Evolutionary conservation across 1,140 invertebrate genomes (phyloP), one percentile per base, ranked within the genome.

Genomic region (Linepithema humile): DNA sequence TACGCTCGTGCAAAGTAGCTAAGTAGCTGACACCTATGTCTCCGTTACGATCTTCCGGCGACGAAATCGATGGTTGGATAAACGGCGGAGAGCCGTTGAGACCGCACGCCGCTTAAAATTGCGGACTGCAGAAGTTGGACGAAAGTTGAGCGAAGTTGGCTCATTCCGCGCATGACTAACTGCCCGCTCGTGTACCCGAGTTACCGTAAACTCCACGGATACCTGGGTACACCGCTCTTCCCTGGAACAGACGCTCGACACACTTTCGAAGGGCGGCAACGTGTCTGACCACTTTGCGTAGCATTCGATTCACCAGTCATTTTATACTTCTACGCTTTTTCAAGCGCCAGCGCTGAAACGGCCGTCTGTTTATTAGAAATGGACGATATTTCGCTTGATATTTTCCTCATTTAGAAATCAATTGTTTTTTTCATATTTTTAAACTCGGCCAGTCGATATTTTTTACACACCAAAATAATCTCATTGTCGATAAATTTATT

Each of bases 111-210:
- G 75, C 75, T 80, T 80, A 80, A 78, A 80, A 80, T 80, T 80
- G 70, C 75, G 75, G 64, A 55, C 75, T 29, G 48, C 75, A 48
- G 75, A 80, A 80, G 75, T 80, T 80, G 75, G 48, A n/a, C 38
- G 73, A 80, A 80, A 80, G 75, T 80, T 80, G 64, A 35, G 15
- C 48, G 23, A 80, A 80, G 75, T 80, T 80, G 75, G 75, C 75
- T 80, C 75, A 80, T 80, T 80, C 75, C 64, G 75, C 75, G 75
- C 75, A 80, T 80, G 75, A 80, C 75, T 80, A 80, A 80, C 75
- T 70, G 75, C 64, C 48, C 75, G 75, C 62, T 80, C 64, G 75
- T 69, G 75, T 69, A 80, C 43, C 75, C 64, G 48, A 80, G 75
- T 48, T 80, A 55, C 35, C 75, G 75, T 70, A 80, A 80, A 80